Conservation (phyloP, 2,113 vertebrate genomes). For the Sisor rabdophorus region DNA sequence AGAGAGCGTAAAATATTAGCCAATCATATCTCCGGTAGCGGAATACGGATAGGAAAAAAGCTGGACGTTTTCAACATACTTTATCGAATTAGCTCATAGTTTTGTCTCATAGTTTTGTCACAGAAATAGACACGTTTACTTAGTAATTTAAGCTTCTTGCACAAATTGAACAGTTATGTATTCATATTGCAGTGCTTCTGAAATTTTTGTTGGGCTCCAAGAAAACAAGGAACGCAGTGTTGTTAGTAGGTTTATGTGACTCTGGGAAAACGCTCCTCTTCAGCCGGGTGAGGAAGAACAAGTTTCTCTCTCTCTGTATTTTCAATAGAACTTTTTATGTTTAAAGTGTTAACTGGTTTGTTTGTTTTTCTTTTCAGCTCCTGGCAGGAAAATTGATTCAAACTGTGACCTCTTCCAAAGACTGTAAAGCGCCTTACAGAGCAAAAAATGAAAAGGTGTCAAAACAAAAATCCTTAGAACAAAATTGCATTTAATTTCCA, state of each 20-base stretch:
- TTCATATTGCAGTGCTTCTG: slow-evolving; percentile 60
- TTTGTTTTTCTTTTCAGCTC: slow-evolving; percentile 64
- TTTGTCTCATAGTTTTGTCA: not conserved
- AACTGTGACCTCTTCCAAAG: slow-evolving; percentile 88
- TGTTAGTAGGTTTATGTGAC: slow-evolving; percentile 71
- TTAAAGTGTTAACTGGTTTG: not conserved
- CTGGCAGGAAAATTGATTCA: slow-evolving; percentile 78
- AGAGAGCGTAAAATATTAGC: not conserved
- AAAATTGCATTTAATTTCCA: too few species aligned
- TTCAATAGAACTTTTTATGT: not conserved
- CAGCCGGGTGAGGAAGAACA: slow-evolving; percentile 58
- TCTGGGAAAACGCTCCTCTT: slow-evolving; percentile 74
- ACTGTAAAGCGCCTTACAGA: slow-evolving; percentile 80
- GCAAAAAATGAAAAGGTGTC: slow-evolving; percentile 72
- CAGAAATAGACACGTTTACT: not conserved
- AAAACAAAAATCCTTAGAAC: too few species aligned
- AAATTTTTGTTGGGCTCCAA: slow-evolving; percentile 67
- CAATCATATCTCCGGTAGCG: not conserved
- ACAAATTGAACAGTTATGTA: not conserved
- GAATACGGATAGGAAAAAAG: not conserved
- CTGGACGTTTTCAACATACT: not conserved
- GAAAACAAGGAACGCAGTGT: slow-evolving; percentile 63
- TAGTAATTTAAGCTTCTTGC: not conserved
- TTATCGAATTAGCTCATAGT: not conserved
- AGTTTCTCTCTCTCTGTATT: not conserved